Conservation (phyloP, 2,113 vertebrate species). For the Albula goreensis region DNA sequence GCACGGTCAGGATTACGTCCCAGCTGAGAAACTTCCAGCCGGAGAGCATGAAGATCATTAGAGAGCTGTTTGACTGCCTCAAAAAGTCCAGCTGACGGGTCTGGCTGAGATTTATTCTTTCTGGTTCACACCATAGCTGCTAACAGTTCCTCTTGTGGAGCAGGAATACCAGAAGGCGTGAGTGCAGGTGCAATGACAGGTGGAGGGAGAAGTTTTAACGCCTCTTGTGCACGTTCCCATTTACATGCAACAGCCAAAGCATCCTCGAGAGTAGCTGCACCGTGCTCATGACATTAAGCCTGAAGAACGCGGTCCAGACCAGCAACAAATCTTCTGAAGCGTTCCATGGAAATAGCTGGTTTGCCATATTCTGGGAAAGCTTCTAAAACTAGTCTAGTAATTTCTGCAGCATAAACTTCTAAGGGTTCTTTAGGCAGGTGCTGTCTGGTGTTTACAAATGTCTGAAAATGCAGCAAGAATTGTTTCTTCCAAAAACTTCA, state of each 20-base stretch:
- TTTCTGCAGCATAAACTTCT: conserved; percentile 7
- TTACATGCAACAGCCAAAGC: conserved; percentile 20
- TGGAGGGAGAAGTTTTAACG: no score
- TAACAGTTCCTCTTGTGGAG: neutral
- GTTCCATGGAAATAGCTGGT: neutral
- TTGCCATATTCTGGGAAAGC: conserved; percentile 8
- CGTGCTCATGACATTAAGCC: conserved; percentile 20
- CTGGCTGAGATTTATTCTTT: neutral
- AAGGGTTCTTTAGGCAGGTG: neutral
- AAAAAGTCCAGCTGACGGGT: neutral
- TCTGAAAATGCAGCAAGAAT: neutral
- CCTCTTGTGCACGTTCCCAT: neutral
- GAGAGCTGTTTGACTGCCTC: conserved; percentile 1
- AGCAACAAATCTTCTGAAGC: no score
- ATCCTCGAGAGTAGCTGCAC: conserved; percentile 17
- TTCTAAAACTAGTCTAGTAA: neutral
- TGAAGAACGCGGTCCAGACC: neutral
- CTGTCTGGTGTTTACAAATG: neutral
- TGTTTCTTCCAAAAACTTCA: conserved; percentile 6
- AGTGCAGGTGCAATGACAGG: neutral
- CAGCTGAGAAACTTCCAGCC: neutral
- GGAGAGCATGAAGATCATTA: neutral
- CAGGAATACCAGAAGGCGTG: neutral
- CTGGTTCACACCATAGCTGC: neutral
- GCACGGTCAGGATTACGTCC: neutral